A percentile compares a stretch with the other conserved stretches of the same genome.
These are phyloP conservation scores for Pediacus dermestoides DNA, from an alignment of 2,888 invertebrate genomes.

Conservation along the genomic window DNA sequence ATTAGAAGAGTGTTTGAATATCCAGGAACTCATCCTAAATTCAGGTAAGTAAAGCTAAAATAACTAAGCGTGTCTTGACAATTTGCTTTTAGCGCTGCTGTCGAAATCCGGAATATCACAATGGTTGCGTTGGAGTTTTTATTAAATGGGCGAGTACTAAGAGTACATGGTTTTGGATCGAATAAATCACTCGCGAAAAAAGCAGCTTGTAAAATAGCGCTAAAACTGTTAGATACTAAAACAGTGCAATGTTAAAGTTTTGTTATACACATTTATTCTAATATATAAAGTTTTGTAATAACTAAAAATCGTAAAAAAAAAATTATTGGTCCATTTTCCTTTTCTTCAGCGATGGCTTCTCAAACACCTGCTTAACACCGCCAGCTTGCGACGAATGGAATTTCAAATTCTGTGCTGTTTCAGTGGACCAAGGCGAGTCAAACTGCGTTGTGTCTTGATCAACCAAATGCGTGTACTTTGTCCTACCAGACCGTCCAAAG, in stretches of 20 bases:
- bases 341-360: slow-evolving; percentile 74
- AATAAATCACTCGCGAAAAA: slow-evolving; percentile 70
- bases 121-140: slow-evolving; percentile 64
- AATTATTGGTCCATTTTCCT: slow-evolving; percentile 38
- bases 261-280: too few species aligned
- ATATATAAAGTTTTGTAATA: neutral
- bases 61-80: too few species aligned
- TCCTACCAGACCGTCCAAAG: slow-evolving; percentile 96
- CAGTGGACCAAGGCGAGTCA: slow-evolving; percentile 95
- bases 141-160: slow-evolving; percentile 55
- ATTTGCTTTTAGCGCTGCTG: too few species aligned
- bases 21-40: slow-evolving; percentile 70
- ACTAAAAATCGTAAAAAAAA: neutral
- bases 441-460: slow-evolving; percentile 99
- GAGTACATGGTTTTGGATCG: slow-evolving; percentile 67
- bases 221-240: slow-evolving; percentile 56
- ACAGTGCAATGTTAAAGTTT: too few species aligned
- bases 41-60: slow-evolving; percentile 59
- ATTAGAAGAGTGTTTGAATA: slow-evolving; percentile 83
- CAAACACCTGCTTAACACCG: slow-evolving; percentile 90
- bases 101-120: slow-evolving; percentile 49
- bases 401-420: slow-evolving; percentile 83
- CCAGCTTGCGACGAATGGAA: slow-evolving; percentile 86
- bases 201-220: slow-evolving; percentile 75
- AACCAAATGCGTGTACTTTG: slow-evolving; percentile 98